A percentile compares a stretch with the other conserved stretches of the same genome.
Evolutionary conservation across 2,797 vertebrate genomes (phyloP).

Genomic region (Muscicapa striata): DNA sequence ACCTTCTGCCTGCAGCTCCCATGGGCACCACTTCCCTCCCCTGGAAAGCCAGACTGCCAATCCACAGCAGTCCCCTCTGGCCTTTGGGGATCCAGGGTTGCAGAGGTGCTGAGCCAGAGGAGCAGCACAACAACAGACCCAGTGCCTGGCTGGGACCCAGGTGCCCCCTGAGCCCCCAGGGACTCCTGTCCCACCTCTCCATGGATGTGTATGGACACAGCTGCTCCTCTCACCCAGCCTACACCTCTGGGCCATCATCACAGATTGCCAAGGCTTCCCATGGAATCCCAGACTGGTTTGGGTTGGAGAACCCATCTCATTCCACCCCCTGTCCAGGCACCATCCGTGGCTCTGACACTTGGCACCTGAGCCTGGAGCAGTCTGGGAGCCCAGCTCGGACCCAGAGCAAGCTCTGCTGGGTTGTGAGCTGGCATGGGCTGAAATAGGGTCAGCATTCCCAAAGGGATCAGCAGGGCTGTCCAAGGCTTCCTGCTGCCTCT

Average conservation of each 20-base stretch:
- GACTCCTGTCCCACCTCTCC: not conserved
- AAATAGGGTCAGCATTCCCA: not conserved
- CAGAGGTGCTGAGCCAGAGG: not conserved
- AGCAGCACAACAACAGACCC: not conserved
- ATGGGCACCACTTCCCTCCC: not conserved
- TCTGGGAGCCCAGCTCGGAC: too few species aligned
- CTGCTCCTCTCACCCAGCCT: not conserved
- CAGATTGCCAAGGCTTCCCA: not conserved
- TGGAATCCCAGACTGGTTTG: not conserved
- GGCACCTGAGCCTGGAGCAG: not conserved
- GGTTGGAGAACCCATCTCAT: not conserved
- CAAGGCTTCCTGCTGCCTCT: not conserved
- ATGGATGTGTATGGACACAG: fast-evolving
- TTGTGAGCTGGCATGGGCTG: not conserved
- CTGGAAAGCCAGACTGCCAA: not conserved
- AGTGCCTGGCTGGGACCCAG: not conserved
- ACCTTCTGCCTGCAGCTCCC: not conserved
- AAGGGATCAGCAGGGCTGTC: not conserved
- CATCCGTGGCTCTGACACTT: not conserved
- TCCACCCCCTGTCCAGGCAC: not conserved
- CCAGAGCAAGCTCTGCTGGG: not conserved
- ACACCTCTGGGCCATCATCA: not conserved
- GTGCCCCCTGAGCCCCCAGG: not conserved
- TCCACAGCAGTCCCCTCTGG: not conserved
- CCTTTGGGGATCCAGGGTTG: not conserved